Conservation (phyloP, 2,888 invertebrate species). For the Liposcelis brunnea region DNA sequence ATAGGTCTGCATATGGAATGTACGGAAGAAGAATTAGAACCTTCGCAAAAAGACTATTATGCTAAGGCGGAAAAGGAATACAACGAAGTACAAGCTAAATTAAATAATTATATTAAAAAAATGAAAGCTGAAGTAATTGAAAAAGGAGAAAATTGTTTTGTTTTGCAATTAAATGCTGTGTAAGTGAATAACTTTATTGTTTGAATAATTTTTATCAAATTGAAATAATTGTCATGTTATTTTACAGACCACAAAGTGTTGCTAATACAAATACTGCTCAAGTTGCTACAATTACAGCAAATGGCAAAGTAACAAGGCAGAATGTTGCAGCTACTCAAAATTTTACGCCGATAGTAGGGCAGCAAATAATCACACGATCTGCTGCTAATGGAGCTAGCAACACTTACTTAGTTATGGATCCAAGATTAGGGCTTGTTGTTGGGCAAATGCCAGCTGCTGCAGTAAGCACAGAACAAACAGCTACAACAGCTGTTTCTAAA, state of each 20-base stretch:
- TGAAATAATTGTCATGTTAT: not conserved
- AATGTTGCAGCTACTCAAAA: not conserved
- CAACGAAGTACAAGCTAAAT: slow-evolving; percentile 40
- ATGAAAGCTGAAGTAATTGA: slow-evolving; percentile 13
- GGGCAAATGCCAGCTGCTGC: slow-evolving; percentile 20
- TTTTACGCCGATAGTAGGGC: no score
- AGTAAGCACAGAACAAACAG: no score
- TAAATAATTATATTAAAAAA: slow-evolving; percentile 38
- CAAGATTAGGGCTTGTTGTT: slow-evolving; percentile 29
- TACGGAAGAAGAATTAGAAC: slow-evolving; percentile 51
- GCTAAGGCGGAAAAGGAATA: slow-evolving; percentile 48
- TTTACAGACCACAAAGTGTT: slow-evolving; percentile 1
- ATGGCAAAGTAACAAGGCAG: not conserved
- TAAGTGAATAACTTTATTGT: no score
- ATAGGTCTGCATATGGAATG: slow-evolving; percentile 43
- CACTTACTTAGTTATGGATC: slow-evolving; percentile 34
- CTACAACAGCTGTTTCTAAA: no score
- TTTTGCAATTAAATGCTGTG: slow-evolving; percentile 4
- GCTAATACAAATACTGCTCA: not conserved
- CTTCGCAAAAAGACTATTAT: slow-evolving; percentile 42
- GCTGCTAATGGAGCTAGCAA: slow-evolving; percentile 18
- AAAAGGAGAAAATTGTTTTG: slow-evolving; percentile 9
- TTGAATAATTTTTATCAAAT: not conserved
- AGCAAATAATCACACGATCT: slow-evolving; percentile 6
- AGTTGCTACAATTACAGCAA: not conserved